Conservation (phyloP, 1,140 invertebrate genomes). For the Drosophila azteca region DNA sequence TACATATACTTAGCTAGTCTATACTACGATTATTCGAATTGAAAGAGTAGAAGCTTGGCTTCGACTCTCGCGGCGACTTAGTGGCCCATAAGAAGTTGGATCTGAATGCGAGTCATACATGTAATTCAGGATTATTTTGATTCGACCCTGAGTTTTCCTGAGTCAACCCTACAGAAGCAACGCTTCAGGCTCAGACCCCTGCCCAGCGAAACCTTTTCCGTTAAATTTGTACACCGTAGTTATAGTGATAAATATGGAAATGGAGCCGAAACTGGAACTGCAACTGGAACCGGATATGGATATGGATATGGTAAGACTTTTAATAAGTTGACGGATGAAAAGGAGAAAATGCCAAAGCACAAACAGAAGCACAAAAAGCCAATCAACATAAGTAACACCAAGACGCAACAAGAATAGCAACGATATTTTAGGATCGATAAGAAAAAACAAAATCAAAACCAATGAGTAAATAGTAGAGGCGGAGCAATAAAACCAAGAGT, state of each 20-base stretch:
- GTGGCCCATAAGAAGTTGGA: slow-evolving; percentile 38
- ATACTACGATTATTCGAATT: slow-evolving; percentile 46
- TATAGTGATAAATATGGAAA: slow-evolving; percentile 7
- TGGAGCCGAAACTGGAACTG: neutral
- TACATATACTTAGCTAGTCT: slow-evolving; percentile 29
- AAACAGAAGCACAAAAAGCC: slow-evolving; percentile 20
- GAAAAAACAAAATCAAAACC: slow-evolving; percentile 40
- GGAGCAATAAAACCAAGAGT: slow-evolving; percentile 13
- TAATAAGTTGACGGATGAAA: neutral
- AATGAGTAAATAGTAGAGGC: slow-evolving; percentile 14
- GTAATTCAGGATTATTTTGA: slow-evolving; percentile 6
- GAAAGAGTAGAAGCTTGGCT: slow-evolving; percentile 49
- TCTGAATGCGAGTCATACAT: slow-evolving; percentile 25
- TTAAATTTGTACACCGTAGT: slow-evolving; percentile 45
- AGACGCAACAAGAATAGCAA: slow-evolving; percentile 30
- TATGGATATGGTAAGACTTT: slow-evolving; percentile 10
- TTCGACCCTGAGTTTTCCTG: slow-evolving; percentile 6
- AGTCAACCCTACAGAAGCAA: neutral
- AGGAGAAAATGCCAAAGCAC: slow-evolving; percentile 17
- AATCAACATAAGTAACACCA: slow-evolving; percentile 16
- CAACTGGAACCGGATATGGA: slow-evolving; percentile 7
- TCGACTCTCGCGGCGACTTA: slow-evolving; percentile 38
- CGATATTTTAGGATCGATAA: slow-evolving; percentile 32
- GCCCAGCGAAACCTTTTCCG: slow-evolving; percentile 4
- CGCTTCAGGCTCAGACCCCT: neutral